Base-by-base conservation (phyloP, 1,140 invertebrate genomes). In the Pantala flavescens region DNA sequence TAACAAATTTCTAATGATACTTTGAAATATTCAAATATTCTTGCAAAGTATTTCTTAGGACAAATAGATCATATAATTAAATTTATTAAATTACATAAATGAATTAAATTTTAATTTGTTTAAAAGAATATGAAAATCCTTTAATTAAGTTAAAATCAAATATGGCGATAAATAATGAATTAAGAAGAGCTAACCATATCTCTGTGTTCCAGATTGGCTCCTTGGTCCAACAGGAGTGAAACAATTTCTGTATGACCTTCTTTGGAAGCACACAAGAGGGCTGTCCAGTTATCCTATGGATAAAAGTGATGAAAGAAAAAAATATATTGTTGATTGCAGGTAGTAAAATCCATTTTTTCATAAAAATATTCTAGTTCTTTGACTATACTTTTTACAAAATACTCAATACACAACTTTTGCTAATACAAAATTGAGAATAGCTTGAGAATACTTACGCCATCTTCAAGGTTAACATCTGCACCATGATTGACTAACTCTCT, bases 391-490 rank as follows among this genome's bases (percentile, higher is more conserved):
- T n/a, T 55, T n/a, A 55, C 12, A n/a, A 55, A n/a, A n/a, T n/a
- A n/a, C n/a, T n/a, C n/a, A n/a, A n/a, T n/a, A n/a, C n/a, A n/a
- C n/a, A n/a, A n/a, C n/a, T n/a, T n/a, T n/a, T n/a, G n/a, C n/a
- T n/a, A n/a, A n/a, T n/a, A n/a, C n/a, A n/a, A n/a, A n/a, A n/a
- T n/a, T n/a, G n/a, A n/a, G n/a, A n/a, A n/a, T n/a, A n/a, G n/a
- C n/a, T n/a, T n/a, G n/a, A n/a, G 28, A 36, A 19, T 42, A 83
- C 85, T 85, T 82, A 91, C 90, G 80, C 88, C 87, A 82, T 98
- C 96, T 79, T 94, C 91, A n/a, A 90, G 90, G 82, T 95, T 93
- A 16, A 94, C 89, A 82, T 98, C 95, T 11, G 95, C 93, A 49
- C 93, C 92, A 80, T 94, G 89, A 71, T 90, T 88, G 73, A 98